Base-by-base conservation (phyloP, 2,888 invertebrate genomes). In the Eupithecia pulchellata region DNA sequence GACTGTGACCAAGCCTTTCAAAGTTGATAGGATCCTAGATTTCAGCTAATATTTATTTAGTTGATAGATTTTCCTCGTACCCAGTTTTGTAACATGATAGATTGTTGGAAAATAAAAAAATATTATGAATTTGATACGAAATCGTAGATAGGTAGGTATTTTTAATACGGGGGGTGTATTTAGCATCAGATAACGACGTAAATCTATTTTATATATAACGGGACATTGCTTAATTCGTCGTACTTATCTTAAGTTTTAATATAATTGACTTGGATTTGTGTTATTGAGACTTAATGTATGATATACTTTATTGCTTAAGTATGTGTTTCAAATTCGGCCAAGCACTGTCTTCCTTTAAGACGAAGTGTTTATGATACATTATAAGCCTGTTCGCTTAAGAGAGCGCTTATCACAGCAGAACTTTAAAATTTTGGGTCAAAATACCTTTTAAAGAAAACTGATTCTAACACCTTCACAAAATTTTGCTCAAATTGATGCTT, bases 91-190 rank as follows among this genome's bases (percentile, higher is more conserved):
- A 83, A 80, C 78, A 82, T 82, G 71, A 79, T 78, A 81, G 77
- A 83, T 84, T 85, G 84, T 86, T 83, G 82, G 79, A 78, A 82
- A 82, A 78, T 52, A 52, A 78, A 76, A 79, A 86, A 84, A 82
- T 87, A 88, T 87, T 84, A 84, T 89, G 88, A 89, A 90, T 92
- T 92, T 92, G 91, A 92, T 93, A 93, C 89, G 90, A 92, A 91
- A 88, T 88, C 80, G 89, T 93, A 93, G 93, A 86, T 93, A 93
- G 93, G 92, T 93, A 93, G 93, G 89, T 91, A 92, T 92, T 92
- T 61, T 90, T 90, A 93, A 92, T 92, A 92, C 89, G 89, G 87
- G 87, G 90, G 88, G 55, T 91, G 88, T 91, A 89, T 87, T 88
- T 88, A 87, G 90, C 87, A 89, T 88, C 86, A 86, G 83, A 57